Base-by-base conservation (phyloP, 2,888 invertebrate species). In the Cheilosia vernalis region DNA sequence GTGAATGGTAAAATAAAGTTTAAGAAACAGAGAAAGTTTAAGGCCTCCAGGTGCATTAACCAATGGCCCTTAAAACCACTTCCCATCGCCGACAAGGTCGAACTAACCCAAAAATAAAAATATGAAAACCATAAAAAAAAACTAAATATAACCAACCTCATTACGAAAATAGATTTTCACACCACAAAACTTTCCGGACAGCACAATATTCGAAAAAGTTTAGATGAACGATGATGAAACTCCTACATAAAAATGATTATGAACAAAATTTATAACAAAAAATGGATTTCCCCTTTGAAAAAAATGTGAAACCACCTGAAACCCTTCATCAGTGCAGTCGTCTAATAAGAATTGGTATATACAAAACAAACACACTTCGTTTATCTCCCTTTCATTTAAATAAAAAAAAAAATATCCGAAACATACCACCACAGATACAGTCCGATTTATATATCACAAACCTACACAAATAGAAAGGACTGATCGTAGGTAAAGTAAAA, bases 81-180 rank as follows among this genome's bases (percentile, higher is more conserved):
- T 44, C 17, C 44, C 2, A 17, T 44, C 6, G 7, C 17, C 17
- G 17, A 17, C 17, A 47, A 47, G 17, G 47, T 47, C 17, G 44
- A 44, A 15, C 15, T 2, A 42, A 44, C n/a, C 2, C 2, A 19
- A 47, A 17, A 47, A 7, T 17, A 47, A 19, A 47, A 47, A 47
- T 19, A 47, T 17, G 2, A 56, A 67, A 21, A 42, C 30, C 55
- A 55, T 56, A 67, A 56, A 56, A 67, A n/a, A 47, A 4, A n/a
- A 24, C 2, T 42, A 13, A 42, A 30, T 17, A 40, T 69, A 33
- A 63, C 30, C 42, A 24, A 53, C 19, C 15, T 42, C 30, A 19
- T 27, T 49, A 37, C 51, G 30, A 61, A 72, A 61, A 53, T 72
- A 61, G 42, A 72, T 72, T 44, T 53, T 72, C 42, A 72, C 70